Evolutionary conservation across 2,797 vertebrate species (phyloP), one percentile per base, ranked within the genome.

Genomic region (Oophaga sylvatica): DNA sequence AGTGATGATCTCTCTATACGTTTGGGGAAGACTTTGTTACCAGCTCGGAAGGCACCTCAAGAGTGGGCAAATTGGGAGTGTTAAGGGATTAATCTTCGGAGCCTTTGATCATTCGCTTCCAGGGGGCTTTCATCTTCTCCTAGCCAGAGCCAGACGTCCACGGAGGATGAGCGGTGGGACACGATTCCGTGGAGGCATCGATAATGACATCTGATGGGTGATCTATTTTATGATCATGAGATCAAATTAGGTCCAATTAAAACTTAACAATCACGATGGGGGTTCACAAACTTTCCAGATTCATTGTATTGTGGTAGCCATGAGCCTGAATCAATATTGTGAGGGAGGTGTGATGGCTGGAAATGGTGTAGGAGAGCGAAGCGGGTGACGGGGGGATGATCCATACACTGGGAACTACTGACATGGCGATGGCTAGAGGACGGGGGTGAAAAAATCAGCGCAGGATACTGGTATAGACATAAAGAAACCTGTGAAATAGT

Each of bases 31-130:
- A 87, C 84, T 84, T 78, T 79, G 76, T 79, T 85, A 57, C 63
- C 84, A n/a, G 31, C 57, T 68, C 80, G 67, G 16, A 20, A 56
- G 86, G 81, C 79, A 82, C 80, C 79, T 81, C 73, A 29, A 77
- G 67, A 87, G 59, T 59, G 48, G 65, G 35, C 65, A 87, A 87
- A 87, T 84, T 87, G 63, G n/a, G 13, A 31, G 73, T 57, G n/a
- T 84, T 87, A 70, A 70, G 56, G 81, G 71, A 84, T 84, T 87
- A 87, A 77, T 87, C 62, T 57, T 20, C 56, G n/a, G 20, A 59
- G 59, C 31, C 71, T 77, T 83, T 83, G 41, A 83, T 82, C 80
- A 26, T 53, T 62, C 7, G 59, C 59, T 45, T 31, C 48, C 53
- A 59, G 11, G 3, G 53, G 48, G 56, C 65, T 83, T 65, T 56